Percentiles rank a stretch among this genome's conserved stretches.
Conservation (phyloP, 1,140 invertebrate genomes). For the Heliconius eleuchia region DNA sequence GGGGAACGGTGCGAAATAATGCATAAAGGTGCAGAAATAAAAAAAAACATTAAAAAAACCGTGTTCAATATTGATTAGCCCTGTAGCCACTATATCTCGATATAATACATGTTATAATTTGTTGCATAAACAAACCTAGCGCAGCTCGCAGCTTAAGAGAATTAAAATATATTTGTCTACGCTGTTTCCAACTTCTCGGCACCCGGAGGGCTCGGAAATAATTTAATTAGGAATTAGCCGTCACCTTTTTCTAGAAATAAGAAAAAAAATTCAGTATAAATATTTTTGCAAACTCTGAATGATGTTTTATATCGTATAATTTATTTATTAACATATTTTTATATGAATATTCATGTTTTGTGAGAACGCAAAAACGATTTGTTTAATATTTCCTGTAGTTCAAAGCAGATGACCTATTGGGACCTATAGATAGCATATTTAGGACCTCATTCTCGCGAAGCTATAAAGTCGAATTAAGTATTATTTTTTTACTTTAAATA, state of each 20-base stretch:
- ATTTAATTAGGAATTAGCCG: slow-evolving; percentile 43
- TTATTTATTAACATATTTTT: not conserved
- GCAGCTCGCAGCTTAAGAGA: slow-evolving; percentile 31
- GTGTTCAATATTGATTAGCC: not conserved
- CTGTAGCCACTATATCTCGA: not conserved
- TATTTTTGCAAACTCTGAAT: not conserved
- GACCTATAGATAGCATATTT: too few species aligned
- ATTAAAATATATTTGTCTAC: slow-evolving; percentile 41
- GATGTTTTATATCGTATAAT: not conserved
- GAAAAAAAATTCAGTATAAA: not conserved
- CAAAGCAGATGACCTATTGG: too few species aligned
- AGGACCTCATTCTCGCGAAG: too few species aligned
- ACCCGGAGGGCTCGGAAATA: slow-evolving; percentile 36
- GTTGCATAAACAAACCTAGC: slow-evolving; percentile 27
- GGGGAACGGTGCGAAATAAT: too few species aligned
- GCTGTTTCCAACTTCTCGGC: slow-evolving; percentile 35
- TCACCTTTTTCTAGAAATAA: slow-evolving; percentile 23
- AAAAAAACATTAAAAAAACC: not conserved
- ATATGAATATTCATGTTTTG: too few species aligned
- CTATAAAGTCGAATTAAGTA: too few species aligned
- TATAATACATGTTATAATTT: slow-evolving; percentile 12
- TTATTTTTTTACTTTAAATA: too few species aligned
- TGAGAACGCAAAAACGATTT: too few species aligned
- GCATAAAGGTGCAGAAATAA: not conserved
- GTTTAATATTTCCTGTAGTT: too few species aligned